These are phyloP conservation scores for Jaculus jaculus DNA, from an alignment of 2,113 vertebrate genomes.

Conservation along the genomic window DNA sequence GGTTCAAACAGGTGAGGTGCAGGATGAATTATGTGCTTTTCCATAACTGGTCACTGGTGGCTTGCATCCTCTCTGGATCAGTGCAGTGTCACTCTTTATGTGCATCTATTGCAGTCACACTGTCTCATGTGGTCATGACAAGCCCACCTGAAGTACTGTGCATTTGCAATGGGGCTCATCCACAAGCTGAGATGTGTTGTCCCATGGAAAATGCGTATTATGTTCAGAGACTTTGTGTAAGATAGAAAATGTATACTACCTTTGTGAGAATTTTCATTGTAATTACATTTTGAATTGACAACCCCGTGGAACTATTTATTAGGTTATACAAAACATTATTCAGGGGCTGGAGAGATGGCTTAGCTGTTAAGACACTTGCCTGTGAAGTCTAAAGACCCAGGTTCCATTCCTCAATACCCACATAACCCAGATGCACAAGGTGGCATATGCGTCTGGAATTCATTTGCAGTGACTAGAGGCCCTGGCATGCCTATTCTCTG, in stretches of 20 bases:
- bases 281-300: background rate
- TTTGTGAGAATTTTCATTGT: background rate
- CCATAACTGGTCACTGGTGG: background rate
- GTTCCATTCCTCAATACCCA: too few relatives aligned
- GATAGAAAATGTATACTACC: background rate
- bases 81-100: too few relatives aligned
- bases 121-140: background rate
- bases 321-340: background rate
- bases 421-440: too few relatives aligned
- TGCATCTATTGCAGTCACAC: background rate
- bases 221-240: background rate
- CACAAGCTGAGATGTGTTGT: background rate
- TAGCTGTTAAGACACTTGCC: too few relatives aligned
- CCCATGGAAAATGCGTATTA: background rate
- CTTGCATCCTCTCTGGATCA: background rate
- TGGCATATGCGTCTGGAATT: too few relatives aligned
- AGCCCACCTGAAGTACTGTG: background rate
- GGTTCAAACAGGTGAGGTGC: background rate
- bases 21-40: background rate
- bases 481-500: too few relatives aligned
- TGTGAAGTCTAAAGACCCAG: too few relatives aligned
- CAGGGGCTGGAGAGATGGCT: too few relatives aligned
- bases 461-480: too few relatives aligned
- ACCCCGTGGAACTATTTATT: background rate
- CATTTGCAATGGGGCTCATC: background rate